Evolutionary conservation across 2,888 invertebrate genomes (phyloP), one percentile per base, ranked within the genome.

Genomic region (Gymnosoma rotundatum): DNA sequence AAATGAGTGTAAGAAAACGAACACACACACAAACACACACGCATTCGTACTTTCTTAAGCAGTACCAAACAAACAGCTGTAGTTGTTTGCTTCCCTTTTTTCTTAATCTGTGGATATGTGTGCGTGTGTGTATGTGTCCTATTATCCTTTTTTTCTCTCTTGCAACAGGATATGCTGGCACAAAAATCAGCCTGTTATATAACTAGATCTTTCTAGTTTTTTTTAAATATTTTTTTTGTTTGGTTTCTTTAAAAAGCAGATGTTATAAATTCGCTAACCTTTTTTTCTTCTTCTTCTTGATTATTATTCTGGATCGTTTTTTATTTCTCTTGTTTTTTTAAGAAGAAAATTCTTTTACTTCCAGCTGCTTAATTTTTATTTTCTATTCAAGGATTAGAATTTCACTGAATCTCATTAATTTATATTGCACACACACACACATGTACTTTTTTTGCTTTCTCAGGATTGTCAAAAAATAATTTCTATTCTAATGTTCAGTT

Each of bases 161-260:
- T 66, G 80, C 74, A 61, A 63, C 80, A 80, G 80, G 80, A 80
- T 80, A 80, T 74, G 66, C 78, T 79, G 78, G 48, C 48, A 61
- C 20, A 64, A 56, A 52, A 56, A 72, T 52, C 21, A 36, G 36
- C 32, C 25, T 36, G 9, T 36, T 50, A 50, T 25, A 25, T 42
- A 58, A 69, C 50, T 75, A 69, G 75, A 81, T 70, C 69, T 42
- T 75, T 67, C 78, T 70, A 78, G 54, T 42, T 54, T 61, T 63
- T 78, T 25, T 18, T 52, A n/a, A n/a, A n/a, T 58, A 25, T 50
- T n/a, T 16, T 50, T n/a, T 6, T 60, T 36, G 36, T 32, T 32
- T 25, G 25, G 25, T 14, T 61, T 58, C 1, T 16, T 16, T 12
- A 42, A 32, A 61, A 66, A 66, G 75, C 75, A 75, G 75, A 75